phyloP scores from a whole-genome alignment of 2,113 vertebrate genomes.

The Siphamia tubifer region DNA sequence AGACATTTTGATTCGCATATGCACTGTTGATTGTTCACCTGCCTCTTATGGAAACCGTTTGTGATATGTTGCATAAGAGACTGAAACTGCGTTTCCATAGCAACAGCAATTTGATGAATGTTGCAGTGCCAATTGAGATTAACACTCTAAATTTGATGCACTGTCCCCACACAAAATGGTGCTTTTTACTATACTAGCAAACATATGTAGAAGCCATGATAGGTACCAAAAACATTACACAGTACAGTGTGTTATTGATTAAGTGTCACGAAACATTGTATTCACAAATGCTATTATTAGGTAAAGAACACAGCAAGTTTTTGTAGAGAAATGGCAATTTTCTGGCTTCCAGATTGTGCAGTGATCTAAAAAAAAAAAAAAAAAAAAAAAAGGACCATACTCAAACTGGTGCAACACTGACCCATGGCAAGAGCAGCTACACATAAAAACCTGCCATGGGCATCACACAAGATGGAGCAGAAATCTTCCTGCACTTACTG shows the following conservation, averaged over 20 bases:
- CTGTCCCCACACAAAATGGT: neutral
- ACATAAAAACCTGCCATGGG: slow-evolving; percentile 63
- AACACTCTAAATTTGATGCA: slow-evolving; percentile 37
- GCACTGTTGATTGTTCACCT: slow-evolving; percentile 25
- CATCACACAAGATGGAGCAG: slow-evolving; percentile 62
- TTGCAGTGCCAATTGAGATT: slow-evolving; percentile 27
- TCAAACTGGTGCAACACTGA: slow-evolving; percentile 41
- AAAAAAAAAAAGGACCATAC: slow-evolving; percentile 17
- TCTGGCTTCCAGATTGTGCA: slow-evolving; percentile 4
- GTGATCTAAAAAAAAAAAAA: slow-evolving; percentile 22
- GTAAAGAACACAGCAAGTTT: no score
- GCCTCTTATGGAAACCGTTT: slow-evolving; percentile 29
- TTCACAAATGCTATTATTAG: no score
- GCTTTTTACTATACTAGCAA: neutral
- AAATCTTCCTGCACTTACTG: slow-evolving; percentile 51
- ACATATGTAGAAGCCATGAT: neutral
- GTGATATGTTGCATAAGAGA: slow-evolving; percentile 43
- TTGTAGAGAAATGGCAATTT: neutral
- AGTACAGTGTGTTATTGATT: no score
- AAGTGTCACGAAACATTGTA: no score
- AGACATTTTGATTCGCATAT: neutral
- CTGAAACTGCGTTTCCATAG: slow-evolving; percentile 58
- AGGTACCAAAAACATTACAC: neutral
- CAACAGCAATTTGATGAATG: slow-evolving; percentile 57
- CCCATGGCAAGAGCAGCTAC: slow-evolving; percentile 58